A percentile compares a stretch with the other conserved stretches of the same genome.
Evolutionary conservation across 2,797 vertebrate species (phyloP).

Genomic region (Orestias chungarensis): DNA sequence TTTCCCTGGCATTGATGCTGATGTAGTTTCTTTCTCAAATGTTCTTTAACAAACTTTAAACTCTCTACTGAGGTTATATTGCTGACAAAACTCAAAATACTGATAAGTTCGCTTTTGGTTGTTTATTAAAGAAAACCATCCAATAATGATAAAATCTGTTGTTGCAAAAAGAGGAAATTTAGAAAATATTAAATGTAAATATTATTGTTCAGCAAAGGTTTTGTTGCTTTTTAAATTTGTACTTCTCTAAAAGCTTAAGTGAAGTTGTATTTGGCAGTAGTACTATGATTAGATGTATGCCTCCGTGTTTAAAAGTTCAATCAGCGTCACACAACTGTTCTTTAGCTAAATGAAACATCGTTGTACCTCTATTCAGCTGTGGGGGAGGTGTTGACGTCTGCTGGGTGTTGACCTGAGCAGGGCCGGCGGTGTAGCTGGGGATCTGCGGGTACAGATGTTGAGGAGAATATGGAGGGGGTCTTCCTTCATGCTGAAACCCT

Average conservation of each 20-base stretch:
- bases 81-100: too few relatives aligned
- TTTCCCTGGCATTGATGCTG: too few relatives aligned
- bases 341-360: not conserved
- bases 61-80: too few relatives aligned
- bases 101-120: too few relatives aligned
- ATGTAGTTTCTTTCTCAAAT: too few relatives aligned
- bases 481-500: constrained; percentile 57
- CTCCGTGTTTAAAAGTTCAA: not conserved
- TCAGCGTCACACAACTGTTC: not conserved
- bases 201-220: not conserved
- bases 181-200: not conserved
- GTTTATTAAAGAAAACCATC: too few relatives aligned
- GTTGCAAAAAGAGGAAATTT: too few relatives aligned
- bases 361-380: constrained; percentile 56
- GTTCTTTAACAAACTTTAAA: too few relatives aligned
- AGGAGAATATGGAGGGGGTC: constrained; percentile 29
- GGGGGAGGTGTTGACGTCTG: constrained; percentile 21
- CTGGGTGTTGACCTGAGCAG: constrained; percentile 56
- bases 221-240: too few relatives aligned
- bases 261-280: not conserved
- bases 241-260: not conserved
- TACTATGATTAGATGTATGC: not conserved
- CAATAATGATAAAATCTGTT: too few relatives aligned
- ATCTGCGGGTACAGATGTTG: constrained; percentile 27
- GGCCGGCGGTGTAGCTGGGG: constrained; percentile 18